Evolutionary conservation across 1,140 invertebrate species (phyloP).

Genomic region (Artemia franciscana): DNA sequence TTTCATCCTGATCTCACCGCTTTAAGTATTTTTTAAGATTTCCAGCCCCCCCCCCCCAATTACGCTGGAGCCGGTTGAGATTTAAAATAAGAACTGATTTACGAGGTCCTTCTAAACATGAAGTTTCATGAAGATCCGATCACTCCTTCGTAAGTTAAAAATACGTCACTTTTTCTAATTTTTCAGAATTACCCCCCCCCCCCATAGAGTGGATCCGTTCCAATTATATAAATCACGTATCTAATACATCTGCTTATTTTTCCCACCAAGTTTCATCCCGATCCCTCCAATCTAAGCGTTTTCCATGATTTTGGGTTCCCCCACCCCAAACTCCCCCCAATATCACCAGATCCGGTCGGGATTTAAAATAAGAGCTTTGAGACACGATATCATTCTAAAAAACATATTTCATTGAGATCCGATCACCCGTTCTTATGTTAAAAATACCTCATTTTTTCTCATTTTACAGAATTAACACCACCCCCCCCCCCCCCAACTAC

Average conservation of each 20-base stretch:
- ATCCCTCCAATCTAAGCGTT: background rate
- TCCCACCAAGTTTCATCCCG: background rate
- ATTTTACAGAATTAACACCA: too few relatives aligned
- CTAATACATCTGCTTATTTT: background rate
- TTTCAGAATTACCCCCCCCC: too few relatives aligned
- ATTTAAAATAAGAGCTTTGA: background rate
- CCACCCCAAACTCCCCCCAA: too few relatives aligned
- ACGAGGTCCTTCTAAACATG: too few relatives aligned
- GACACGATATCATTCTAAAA: background rate
- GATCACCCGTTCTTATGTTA: background rate
- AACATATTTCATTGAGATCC: background rate
- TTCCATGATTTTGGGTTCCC: background rate
- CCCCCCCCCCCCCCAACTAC: background rate
- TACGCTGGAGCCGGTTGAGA: too few relatives aligned
- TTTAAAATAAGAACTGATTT: too few relatives aligned
- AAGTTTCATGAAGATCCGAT: too few relatives aligned
- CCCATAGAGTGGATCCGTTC: background rate
- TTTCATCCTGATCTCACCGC: too few relatives aligned
- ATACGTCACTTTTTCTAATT: too few relatives aligned
- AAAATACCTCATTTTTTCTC: background rate
- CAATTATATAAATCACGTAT: background rate
- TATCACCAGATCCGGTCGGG: background rate
- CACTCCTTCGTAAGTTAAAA: too few relatives aligned
- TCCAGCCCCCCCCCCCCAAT: too few relatives aligned
- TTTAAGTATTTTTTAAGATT: too few relatives aligned